phyloP scores from a whole-genome alignment of 2,888 invertebrate species.

The Tinea semifulvella region DNA sequence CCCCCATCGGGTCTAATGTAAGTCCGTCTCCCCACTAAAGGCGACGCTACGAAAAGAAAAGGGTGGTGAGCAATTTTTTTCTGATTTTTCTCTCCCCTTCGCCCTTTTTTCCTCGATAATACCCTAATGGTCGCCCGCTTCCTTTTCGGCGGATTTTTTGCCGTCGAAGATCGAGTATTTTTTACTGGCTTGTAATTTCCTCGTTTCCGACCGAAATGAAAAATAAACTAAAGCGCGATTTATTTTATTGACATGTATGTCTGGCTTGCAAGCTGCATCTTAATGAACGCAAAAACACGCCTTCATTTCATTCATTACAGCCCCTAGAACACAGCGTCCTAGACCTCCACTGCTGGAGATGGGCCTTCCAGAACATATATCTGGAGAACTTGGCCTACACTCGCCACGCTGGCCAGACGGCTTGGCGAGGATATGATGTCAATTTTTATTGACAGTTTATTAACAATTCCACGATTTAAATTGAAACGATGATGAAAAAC shows the following conservation, averaged over 20 bases:
- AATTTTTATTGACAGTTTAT: too few relatives aligned
- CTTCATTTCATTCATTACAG: too few relatives aligned
- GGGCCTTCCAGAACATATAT: too few relatives aligned
- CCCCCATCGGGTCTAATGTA: slow-evolving; percentile 46
- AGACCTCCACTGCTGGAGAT: too few relatives aligned
- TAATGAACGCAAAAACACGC: background rate
- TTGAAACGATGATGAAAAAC: too few relatives aligned
- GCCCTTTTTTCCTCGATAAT: slow-evolving; percentile 57
- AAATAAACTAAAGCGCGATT: slow-evolving; percentile 38
- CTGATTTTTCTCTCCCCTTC: slow-evolving; percentile 49
- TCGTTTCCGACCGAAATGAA: slow-evolving; percentile 52
- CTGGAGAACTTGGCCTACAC: too few relatives aligned
- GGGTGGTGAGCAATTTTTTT: slow-evolving; percentile 64
- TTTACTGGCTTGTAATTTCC: slow-evolving; percentile 56
- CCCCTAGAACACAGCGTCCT: too few relatives aligned
- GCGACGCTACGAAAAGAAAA: slow-evolving; percentile 57
- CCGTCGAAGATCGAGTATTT: slow-evolving; percentile 58
- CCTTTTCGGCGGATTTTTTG: slow-evolving; percentile 57
- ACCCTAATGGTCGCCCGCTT: slow-evolving; percentile 65
- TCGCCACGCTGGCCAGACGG: too few relatives aligned
- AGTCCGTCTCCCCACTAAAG: slow-evolving; percentile 24
- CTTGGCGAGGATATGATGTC: too few relatives aligned
- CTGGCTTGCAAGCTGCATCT: background rate
- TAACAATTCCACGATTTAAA: too few relatives aligned
- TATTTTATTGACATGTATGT: slow-evolving; percentile 38